Evolutionary conservation across 2,888 invertebrate genomes (phyloP).

Genomic region (Amiota mariae): DNA sequence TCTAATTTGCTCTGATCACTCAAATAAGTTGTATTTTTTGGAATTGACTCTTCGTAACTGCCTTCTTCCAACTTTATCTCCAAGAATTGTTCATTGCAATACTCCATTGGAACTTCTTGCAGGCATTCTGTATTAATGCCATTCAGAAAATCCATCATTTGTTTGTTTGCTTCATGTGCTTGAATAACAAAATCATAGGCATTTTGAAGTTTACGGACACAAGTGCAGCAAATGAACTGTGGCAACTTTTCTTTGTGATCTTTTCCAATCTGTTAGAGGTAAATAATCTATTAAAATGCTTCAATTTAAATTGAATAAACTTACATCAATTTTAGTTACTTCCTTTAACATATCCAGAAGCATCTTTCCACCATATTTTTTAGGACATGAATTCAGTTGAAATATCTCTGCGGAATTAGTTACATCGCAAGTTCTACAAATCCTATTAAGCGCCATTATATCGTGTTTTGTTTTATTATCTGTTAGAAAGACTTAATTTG

Average conservation of each 20-base stretch:
- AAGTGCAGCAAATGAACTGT: neutral
- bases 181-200: slow-evolving; percentile 8
- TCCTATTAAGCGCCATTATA: no score
- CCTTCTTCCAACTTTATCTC: neutral
- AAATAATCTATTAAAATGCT: neutral
- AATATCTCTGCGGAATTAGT: neutral
- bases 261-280: no score
- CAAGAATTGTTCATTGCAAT: neutral
- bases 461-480: no score
- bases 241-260: neutral
- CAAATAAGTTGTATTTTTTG: no score
- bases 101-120: slow-evolving; percentile 18
- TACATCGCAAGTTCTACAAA: neutral
- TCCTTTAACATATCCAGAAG: neutral
- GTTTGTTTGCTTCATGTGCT: slow-evolving; percentile 27
- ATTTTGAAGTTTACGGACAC: neutral
- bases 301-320: neutral
- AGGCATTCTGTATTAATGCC: no score
- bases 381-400: neutral
- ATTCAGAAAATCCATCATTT: neutral
- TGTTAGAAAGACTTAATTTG: no score
- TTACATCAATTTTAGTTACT: slow-evolving; percentile 8
- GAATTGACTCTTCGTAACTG: neutral
- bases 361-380: slow-evolving; percentile 11
- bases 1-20: no score